Evolutionary conservation across 2,888 invertebrate species (phyloP).

Genomic region (Lepidonotus clava): DNA sequence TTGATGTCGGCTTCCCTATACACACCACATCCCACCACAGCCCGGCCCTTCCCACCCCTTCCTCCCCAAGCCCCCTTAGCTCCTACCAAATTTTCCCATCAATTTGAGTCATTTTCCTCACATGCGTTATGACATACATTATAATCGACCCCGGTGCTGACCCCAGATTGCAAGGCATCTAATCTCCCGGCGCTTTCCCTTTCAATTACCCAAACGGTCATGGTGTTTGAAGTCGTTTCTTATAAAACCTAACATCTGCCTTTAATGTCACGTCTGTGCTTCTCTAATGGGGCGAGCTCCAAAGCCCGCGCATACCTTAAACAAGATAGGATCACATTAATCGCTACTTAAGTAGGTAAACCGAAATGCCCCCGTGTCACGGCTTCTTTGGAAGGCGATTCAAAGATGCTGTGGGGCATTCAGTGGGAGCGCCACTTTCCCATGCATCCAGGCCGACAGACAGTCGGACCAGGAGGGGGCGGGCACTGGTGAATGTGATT

Average conservation of each 20-base stretch:
- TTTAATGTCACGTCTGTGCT: slow-evolving; percentile 19
- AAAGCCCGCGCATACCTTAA: slow-evolving; percentile 8
- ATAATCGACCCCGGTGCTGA: not conserved
- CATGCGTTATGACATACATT: slow-evolving; percentile 46
- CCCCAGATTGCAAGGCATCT: slow-evolving; percentile 26
- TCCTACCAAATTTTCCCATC: slow-evolving; percentile 25
- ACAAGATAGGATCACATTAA: slow-evolving; percentile 28
- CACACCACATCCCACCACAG: not conserved
- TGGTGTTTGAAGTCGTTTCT: slow-evolving; percentile 13
- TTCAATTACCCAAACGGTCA: slow-evolving; percentile 23
- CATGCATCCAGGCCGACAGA: not conserved
- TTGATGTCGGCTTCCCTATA: not conserved
- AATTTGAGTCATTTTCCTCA: slow-evolving; percentile 22
- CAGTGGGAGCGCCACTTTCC: slow-evolving; percentile 12
- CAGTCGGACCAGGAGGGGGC: not conserved
- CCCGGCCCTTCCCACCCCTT: not conserved
- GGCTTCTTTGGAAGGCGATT: not conserved
- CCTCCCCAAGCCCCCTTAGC: not conserved
- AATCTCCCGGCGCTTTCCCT: slow-evolving; percentile 27
- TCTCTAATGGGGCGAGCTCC: slow-evolving; percentile 18
- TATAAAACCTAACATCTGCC: slow-evolving; percentile 19
- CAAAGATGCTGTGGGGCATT: not conserved
- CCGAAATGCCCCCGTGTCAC: slow-evolving; percentile 23
- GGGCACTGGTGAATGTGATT: slow-evolving; percentile 10
- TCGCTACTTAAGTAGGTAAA: slow-evolving; percentile 31